These are phyloP conservation scores for Quadriops clusia DNA, from an alignment of 2,888 invertebrate species.

Conservation along the genomic window DNA sequence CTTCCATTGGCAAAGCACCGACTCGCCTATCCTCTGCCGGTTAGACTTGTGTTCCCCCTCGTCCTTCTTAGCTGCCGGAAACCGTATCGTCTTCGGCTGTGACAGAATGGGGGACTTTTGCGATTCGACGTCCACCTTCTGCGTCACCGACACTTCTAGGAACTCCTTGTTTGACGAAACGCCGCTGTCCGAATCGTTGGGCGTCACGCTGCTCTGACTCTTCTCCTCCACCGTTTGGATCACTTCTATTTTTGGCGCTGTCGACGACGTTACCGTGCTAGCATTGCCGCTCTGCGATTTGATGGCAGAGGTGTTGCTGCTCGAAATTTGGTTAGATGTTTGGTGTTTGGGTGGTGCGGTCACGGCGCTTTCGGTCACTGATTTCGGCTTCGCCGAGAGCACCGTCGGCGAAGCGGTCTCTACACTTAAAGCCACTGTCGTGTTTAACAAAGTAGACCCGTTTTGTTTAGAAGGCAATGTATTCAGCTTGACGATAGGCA, in stretches of 20 bases:
- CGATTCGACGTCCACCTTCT: conserved; percentile 23
- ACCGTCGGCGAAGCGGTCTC: conserved; percentile 34
- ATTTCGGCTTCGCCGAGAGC: conserved; percentile 28
- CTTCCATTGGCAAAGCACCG: conserved; percentile 63
- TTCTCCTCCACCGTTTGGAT: conserved; percentile 3
- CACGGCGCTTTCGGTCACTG: conserved; percentile 13
- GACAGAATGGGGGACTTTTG: conserved; percentile 67
- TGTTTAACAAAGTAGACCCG: conserved; percentile 19
- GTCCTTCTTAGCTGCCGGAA: conserved; percentile 50
- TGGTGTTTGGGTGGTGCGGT: conserved; percentile 15
- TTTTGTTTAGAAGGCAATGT: conserved; percentile 30
- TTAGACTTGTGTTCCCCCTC: conserved; percentile 29
- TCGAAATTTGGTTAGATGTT: conserved; percentile 2
- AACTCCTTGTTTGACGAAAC: conserved; percentile 25
- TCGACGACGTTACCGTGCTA: conserved; percentile 2
- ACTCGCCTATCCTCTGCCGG: conserved; percentile 29
- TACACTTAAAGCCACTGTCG: conserved; percentile 26
- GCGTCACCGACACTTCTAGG: conserved; percentile 27
- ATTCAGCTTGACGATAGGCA: conserved; percentile 37
- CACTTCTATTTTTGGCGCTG: conserved; percentile 9
- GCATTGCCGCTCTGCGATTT: conserved; percentile 2
- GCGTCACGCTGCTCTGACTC: conserved; percentile 7
- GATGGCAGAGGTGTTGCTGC: not conserved
- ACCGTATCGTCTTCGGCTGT: conserved; percentile 70
- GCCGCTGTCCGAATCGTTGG: conserved; percentile 31